Conservation (phyloP, 2,888 invertebrate genomes). For the Drosophila sordidapex region DNA sequence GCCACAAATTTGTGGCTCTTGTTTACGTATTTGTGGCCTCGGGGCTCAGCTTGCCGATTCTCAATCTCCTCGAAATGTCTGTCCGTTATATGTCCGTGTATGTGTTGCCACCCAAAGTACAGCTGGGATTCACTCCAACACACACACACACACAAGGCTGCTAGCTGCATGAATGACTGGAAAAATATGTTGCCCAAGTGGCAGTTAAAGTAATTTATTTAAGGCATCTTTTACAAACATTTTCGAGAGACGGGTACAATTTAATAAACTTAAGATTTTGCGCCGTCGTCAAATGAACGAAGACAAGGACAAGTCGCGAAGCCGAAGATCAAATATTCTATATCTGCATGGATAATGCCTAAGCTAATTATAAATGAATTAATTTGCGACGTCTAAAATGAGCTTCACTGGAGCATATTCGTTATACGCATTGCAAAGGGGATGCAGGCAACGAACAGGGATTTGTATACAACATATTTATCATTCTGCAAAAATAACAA, state of each 20-base stretch:
- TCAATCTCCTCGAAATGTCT: neutral
- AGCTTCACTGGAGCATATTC: neutral
- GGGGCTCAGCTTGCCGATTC: neutral
- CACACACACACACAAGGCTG: neutral
- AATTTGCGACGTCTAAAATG: neutral
- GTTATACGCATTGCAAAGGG: neutral
- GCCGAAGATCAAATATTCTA: neutral
- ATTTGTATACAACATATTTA: neutral
- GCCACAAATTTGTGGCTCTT: slow-evolving; percentile 1
- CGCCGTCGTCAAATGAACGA: neutral
- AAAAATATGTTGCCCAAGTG: slow-evolving; percentile 46
- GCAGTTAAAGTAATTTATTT: slow-evolving; percentile 39
- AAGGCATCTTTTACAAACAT: neutral
- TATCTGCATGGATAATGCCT: neutral
- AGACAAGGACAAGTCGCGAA: neutral
- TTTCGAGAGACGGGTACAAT: neutral
- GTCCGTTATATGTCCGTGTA: neutral
- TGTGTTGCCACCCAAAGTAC: neutral
- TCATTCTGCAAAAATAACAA: neutral
- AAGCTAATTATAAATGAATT: neutral
- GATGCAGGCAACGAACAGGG: neutral
- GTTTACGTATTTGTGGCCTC: neutral
- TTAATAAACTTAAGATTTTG: slow-evolving; percentile 3
- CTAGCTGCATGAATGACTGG: slow-evolving; percentile 7
- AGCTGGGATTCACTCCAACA: neutral